A percentile compares a stretch with the other conserved stretches of the same genome.
phyloP scores from a whole-genome alignment of 1,140 invertebrate species.

The Drosophila fuyamai region DNA sequence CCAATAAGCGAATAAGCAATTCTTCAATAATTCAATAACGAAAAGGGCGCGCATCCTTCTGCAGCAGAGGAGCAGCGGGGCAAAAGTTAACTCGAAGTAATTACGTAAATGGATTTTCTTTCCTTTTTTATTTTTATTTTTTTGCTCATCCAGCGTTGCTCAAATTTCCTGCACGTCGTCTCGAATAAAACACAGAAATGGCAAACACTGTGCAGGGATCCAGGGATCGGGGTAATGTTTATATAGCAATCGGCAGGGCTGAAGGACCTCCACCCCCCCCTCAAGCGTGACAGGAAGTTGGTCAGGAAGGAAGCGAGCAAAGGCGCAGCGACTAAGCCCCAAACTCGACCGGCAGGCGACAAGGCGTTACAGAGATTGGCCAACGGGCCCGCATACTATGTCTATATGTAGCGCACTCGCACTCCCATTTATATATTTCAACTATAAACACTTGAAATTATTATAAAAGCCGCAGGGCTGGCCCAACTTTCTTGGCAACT shows the following conservation, averaged over 20 bases:
- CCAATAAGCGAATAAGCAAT: slow-evolving; percentile 73
- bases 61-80: slow-evolving; percentile 7
- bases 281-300: slow-evolving; percentile 76
- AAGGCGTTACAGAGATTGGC: slow-evolving; percentile 19
- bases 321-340: slow-evolving; percentile 53
- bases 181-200: slow-evolving; percentile 53
- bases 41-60: slow-evolving; percentile 40
- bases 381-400: slow-evolving; percentile 34
- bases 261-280: slow-evolving; percentile 9
- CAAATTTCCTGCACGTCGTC: slow-evolving; percentile 78
- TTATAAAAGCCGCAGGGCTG: slow-evolving; percentile 44
- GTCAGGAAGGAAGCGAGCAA: slow-evolving; percentile 72
- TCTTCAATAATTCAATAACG: slow-evolving; percentile 70
- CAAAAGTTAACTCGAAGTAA: slow-evolving; percentile 79
- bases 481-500: slow-evolving; percentile 59
- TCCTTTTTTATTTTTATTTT: slow-evolving; percentile 8
- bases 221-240: slow-evolving; percentile 58
- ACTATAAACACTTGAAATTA: slow-evolving; percentile 55
- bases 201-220: slow-evolving; percentile 30
- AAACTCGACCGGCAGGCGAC: slow-evolving; percentile 36
- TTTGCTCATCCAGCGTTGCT: slow-evolving; percentile 51
- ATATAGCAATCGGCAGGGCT: slow-evolving; percentile 55
- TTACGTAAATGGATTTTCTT: slow-evolving; percentile 81
- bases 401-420: slow-evolving; percentile 4
- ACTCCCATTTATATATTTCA: slow-evolving; percentile 12